Conservation (phyloP, 2,888 invertebrate species). For the Vannuccia rotundouncinata region DNA sequence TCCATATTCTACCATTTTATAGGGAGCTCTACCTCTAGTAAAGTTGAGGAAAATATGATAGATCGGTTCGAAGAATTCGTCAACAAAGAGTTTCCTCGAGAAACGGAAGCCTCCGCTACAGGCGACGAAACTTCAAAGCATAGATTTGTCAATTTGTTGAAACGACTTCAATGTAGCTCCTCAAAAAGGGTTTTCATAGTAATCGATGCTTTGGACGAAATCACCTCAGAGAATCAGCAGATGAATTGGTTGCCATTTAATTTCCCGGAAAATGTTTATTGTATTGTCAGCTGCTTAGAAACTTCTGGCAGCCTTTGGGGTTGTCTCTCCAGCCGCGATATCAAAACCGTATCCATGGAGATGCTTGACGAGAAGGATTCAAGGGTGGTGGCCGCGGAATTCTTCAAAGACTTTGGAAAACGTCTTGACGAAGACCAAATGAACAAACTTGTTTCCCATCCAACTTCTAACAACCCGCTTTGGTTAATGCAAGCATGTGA, state of each 20-base stretch:
- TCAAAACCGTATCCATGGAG: not conserved
- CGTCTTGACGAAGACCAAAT: slow-evolving; percentile 47
- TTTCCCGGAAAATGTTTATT: slow-evolving; percentile 45
- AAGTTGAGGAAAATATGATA: not conserved
- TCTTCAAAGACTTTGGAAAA: slow-evolving; percentile 41
- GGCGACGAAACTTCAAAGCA: not conserved
- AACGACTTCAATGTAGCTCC: slow-evolving; percentile 28
- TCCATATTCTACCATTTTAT: not conserved
- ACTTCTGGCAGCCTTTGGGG: not conserved
- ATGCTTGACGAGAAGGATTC: slow-evolving; percentile 25
- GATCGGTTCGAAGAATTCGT: slow-evolving; percentile 13
- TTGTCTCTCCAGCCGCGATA: not conserved
- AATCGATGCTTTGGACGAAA: slow-evolving; percentile 44
- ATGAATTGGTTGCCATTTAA: slow-evolving; percentile 43
- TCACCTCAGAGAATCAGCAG: not conserved
- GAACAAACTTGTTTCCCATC: slow-evolving; percentile 46
- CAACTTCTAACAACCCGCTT: slow-evolving; percentile 51
- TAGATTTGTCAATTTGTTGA: slow-evolving; percentile 25
- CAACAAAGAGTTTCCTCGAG: slow-evolving; percentile 1
- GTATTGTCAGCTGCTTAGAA: slow-evolving; percentile 44
- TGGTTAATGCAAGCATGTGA: slow-evolving; percentile 56
- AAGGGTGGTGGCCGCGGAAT: not conserved
- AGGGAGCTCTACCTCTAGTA: not conserved
- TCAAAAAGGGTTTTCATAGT: slow-evolving; percentile 42
- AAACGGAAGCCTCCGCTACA: not conserved